Conservation (phyloP, 1,140 invertebrate species). For the Pseudomyrmex sp. region DNA sequence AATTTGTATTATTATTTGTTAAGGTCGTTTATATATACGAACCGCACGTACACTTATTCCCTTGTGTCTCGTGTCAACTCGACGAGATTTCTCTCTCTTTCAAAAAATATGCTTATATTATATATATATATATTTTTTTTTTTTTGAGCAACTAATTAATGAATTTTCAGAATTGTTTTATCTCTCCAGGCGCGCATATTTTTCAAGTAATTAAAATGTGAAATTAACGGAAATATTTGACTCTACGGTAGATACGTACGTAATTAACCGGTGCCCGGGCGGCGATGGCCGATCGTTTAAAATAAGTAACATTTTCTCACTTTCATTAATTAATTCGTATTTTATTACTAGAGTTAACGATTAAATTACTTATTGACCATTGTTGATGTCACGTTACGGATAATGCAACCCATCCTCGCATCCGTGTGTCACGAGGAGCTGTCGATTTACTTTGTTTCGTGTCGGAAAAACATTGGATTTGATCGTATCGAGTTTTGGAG, state of each 20-base stretch:
- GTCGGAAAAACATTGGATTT: neutral
- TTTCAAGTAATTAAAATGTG: constrained; percentile 50
- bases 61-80: too few relatives aligned
- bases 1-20: too few relatives aligned
- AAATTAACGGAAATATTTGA: constrained; percentile 50
- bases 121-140: neutral
- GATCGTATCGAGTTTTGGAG: neutral
- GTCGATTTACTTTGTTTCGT: neutral
- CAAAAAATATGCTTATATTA: too few relatives aligned
- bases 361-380: neutral
- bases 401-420: neutral
- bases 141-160: constrained; percentile 45
- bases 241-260: neutral
- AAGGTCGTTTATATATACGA: too few relatives aligned
- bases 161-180: constrained; percentile 50
- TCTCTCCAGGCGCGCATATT: neutral
- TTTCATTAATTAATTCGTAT: constrained; percentile 53
- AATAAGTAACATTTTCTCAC: constrained; percentile 55
- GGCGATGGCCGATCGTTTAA: constrained; percentile 15
- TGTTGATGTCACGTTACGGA: constrained; percentile 12
- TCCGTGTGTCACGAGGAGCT: neutral
- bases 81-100: too few relatives aligned
- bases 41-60: too few relatives aligned
- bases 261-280: constrained; percentile 11
- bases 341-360: constrained; percentile 14